Percentiles rank a stretch among this genome's conserved stretches.
Evolutionary conservation across 1,140 invertebrate species (phyloP).

Genomic region (Neodiprion pinetum): DNA sequence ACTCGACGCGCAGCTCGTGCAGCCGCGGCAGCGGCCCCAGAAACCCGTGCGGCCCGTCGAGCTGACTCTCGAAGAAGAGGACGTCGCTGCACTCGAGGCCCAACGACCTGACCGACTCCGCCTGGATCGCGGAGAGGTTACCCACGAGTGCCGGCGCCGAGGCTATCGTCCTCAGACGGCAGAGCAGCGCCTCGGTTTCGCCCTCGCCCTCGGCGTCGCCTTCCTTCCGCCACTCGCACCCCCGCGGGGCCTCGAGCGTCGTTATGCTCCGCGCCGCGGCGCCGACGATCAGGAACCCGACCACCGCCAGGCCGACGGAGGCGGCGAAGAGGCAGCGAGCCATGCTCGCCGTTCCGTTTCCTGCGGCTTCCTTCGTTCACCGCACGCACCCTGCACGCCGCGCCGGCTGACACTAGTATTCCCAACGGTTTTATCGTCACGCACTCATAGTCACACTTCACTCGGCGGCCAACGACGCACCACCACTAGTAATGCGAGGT

Average conservation of each 20-base stretch:
- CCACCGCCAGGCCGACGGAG: slow-evolving; percentile 29
- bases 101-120: slow-evolving; percentile 72
- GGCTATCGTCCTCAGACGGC: slow-evolving; percentile 75
- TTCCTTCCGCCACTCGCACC: slow-evolving; percentile 69
- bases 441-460: slow-evolving; percentile 35
- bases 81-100: slow-evolving; percentile 81
- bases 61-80: slow-evolving; percentile 78
- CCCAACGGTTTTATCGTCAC: slow-evolving; percentile 29
- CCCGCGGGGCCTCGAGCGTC: slow-evolving; percentile 65
- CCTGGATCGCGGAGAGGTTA: slow-evolving; percentile 71
- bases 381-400: background rate
- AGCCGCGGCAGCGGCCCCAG: slow-evolving; percentile 71
- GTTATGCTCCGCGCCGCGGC: slow-evolving; percentile 43
- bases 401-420: background rate
- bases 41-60: slow-evolving; percentile 69
- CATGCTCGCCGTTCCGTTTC: no score
- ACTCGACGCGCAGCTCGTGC: slow-evolving; percentile 74
- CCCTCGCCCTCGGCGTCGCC: slow-evolving; percentile 56
- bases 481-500: background rate
- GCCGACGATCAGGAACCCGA: background rate
- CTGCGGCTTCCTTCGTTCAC: no score
- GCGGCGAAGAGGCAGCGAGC: background rate
- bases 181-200: slow-evolving; percentile 66
- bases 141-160: slow-evolving; percentile 73
- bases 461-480: slow-evolving; percentile 14